These are phyloP conservation scores for Cabera pusaria DNA, from an alignment of 2,888 invertebrate species.

Conservation along the genomic window DNA sequence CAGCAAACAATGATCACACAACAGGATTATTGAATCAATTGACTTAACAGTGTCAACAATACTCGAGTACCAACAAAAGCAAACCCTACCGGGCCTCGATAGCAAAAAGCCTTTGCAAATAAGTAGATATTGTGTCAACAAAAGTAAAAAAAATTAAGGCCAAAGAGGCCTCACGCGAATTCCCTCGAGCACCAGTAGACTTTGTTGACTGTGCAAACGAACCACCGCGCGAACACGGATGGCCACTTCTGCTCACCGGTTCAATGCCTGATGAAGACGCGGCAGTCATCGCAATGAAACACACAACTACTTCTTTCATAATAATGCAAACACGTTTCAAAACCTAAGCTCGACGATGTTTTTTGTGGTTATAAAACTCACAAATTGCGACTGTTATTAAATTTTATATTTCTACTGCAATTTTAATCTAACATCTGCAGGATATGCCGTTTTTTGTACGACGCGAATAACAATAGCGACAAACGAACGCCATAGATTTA, in stretches of 20 bases:
- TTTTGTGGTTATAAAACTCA: slow-evolving; percentile 44
- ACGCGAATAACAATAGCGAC: slow-evolving; percentile 57
- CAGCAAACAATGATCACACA: slow-evolving; percentile 20
- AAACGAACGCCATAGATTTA: slow-evolving; percentile 56
- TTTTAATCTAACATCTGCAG: slow-evolving; percentile 46
- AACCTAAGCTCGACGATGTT: slow-evolving; percentile 31
- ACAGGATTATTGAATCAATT: slow-evolving; percentile 47
- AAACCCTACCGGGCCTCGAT: slow-evolving; percentile 73
- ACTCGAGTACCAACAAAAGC: no score
- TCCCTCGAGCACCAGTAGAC: slow-evolving; percentile 66
- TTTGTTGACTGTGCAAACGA: slow-evolving; percentile 71
- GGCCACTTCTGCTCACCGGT: slow-evolving; percentile 66
- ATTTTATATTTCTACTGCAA: slow-evolving; percentile 45
- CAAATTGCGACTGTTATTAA: slow-evolving; percentile 41
- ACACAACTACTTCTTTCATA: slow-evolving; percentile 37
- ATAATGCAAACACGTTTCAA: slow-evolving; percentile 43
- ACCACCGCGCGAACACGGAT: slow-evolving; percentile 61
- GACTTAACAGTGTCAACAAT: slow-evolving; percentile 62
- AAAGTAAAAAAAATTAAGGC: slow-evolving; percentile 64
- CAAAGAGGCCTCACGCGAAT: slow-evolving; percentile 65
- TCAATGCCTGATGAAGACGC: slow-evolving; percentile 60
- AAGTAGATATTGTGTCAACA: slow-evolving; percentile 58
- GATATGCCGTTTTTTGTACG: slow-evolving; percentile 44
- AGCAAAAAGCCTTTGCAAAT: slow-evolving; percentile 66
- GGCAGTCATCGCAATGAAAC: slow-evolving; percentile 47